These are phyloP conservation scores for Drosophila nasuta DNA, from an alignment of 1,140 invertebrate species.

Conservation along the genomic window DNA sequence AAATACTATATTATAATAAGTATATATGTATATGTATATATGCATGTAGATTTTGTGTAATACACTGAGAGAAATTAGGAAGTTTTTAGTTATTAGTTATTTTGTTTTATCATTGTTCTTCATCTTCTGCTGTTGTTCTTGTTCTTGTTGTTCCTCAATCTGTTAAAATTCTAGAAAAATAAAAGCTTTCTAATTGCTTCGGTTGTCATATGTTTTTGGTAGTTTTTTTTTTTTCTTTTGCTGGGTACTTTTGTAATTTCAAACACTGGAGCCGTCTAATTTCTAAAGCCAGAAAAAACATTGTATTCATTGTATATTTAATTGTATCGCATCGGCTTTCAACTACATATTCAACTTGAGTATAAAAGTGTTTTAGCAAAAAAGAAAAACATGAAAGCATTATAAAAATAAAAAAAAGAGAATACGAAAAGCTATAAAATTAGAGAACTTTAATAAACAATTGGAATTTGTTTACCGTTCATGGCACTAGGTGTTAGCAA, in stretches of 20 bases:
- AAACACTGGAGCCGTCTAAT: slow-evolving; percentile 34
- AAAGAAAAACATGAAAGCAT: too few species aligned
- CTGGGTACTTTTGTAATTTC: slow-evolving; percentile 6
- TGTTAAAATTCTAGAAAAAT: slow-evolving; percentile 80
- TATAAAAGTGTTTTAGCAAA: background rate
- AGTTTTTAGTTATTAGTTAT: slow-evolving; percentile 56
- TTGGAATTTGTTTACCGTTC: slow-evolving; percentile 36
- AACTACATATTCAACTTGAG: slow-evolving; percentile 16
- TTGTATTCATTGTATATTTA: slow-evolving; percentile 44
- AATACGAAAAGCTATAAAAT: slow-evolving; percentile 29
- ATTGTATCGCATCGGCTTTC: slow-evolving; percentile 37
- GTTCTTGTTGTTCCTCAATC: slow-evolving; percentile 40
- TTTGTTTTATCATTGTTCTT: slow-evolving; percentile 37
- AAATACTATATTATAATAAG: slow-evolving; percentile 33
- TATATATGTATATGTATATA: slow-evolving; percentile 32
- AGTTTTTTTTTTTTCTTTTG: background rate
- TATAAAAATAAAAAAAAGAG: background rate
- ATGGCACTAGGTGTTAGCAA: slow-evolving; percentile 59
- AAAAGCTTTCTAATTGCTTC: slow-evolving; percentile 80
- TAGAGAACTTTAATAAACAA: slow-evolving; percentile 60
- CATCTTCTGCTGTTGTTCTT: slow-evolving; percentile 40
- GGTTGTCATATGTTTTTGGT: slow-evolving; percentile 58
- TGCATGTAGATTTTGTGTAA: slow-evolving; percentile 31
- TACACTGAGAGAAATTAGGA: slow-evolving; percentile 80
- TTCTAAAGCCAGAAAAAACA: slow-evolving; percentile 56